Conservation (phyloP, 2,113 vertebrate species). For the Pseudopodoces humilis region DNA sequence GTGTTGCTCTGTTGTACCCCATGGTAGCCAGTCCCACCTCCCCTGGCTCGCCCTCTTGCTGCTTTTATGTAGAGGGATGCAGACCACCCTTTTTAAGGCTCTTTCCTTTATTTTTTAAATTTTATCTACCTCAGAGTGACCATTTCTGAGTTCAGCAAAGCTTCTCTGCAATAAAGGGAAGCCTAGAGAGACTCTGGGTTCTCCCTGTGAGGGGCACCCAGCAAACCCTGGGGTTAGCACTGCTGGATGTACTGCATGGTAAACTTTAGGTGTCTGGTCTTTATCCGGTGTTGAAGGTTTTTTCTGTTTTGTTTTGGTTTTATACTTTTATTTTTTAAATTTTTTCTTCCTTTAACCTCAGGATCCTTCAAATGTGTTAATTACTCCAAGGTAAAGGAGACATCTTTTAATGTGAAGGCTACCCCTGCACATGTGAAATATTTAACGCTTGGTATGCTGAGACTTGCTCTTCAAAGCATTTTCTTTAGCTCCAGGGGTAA, state of each 20-base stretch:
- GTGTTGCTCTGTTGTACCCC: accelerated
- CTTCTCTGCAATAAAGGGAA: background rate
- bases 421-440: conserved; percentile 33
- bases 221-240: background rate
- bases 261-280: background rate
- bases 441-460: conserved; percentile 63
- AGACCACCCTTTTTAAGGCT: background rate
- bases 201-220: background rate
- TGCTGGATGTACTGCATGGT: background rate
- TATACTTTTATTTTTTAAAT: background rate
- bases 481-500: conserved; percentile 54
- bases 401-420: conserved; percentile 56
- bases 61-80: accelerated
- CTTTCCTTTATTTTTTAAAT: background rate
- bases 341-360: background rate
- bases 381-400: background rate
- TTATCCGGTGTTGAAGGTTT: background rate
- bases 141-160: background rate
- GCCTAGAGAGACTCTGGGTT: background rate
- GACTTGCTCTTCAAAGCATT: conserved; percentile 64
- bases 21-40: accelerated
- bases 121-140: background rate
- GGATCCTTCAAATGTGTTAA: conserved; percentile 45
- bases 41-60: background rate
- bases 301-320: conserved; percentile 1